Conservation (phyloP, 2,888 invertebrate species). For the Endotricha flammealis region DNA sequence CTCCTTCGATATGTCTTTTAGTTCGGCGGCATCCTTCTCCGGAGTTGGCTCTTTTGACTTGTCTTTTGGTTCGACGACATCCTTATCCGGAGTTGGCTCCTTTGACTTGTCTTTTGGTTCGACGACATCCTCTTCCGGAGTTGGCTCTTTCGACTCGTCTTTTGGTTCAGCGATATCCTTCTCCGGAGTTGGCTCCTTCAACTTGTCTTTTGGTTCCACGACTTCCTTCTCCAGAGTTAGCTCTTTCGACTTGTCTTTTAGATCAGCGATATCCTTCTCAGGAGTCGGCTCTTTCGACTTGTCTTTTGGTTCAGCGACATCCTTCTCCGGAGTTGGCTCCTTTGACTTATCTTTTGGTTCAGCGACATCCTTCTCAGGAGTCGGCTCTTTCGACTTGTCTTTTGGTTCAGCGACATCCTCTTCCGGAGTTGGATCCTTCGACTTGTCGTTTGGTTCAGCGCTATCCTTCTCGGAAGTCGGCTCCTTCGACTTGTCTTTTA, state of each 20-base stretch:
- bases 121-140: not conserved
- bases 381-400: slow-evolving; percentile 13
- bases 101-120: not conserved
- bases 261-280: not conserved
- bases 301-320: not conserved
- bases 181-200: slow-evolving; percentile 8
- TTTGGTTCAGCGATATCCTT: slow-evolving; percentile 1
- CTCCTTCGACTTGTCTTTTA: slow-evolving; percentile 6
- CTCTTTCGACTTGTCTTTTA: slow-evolving; percentile 5
- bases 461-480: slow-evolving; percentile 6
- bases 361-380: slow-evolving; percentile 1
- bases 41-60: not conserved
- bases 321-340: slow-evolving; percentile 9
- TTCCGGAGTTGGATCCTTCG: slow-evolving; percentile 8
- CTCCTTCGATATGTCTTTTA: not conserved
- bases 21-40: not conserved
- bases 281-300: slow-evolving; percentile 9
- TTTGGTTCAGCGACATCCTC: not conserved
- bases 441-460: not conserved
- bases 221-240: slow-evolving; percentile 9
- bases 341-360: slow-evolving; percentile 5
- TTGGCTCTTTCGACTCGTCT: slow-evolving; percentile 1
- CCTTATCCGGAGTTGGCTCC: not conserved
- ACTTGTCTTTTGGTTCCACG: not conserved
- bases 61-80: not conserved